A percentile compares a stretch with the other conserved stretches of the same genome.
Conservation (phyloP, 53 echinoderm and acorn worm species). For the Paelopatides confundens region DNA sequence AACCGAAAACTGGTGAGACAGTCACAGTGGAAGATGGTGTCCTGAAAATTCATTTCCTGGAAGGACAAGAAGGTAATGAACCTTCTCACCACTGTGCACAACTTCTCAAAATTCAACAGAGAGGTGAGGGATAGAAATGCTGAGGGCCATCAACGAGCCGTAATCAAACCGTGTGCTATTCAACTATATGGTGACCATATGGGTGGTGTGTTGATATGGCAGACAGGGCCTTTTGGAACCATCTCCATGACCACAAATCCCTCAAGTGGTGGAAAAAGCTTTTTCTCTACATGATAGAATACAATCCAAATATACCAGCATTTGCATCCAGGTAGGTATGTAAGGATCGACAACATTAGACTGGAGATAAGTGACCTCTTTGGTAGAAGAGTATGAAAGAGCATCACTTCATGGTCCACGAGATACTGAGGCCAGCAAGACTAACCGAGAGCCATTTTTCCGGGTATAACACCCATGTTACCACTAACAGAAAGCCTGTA, state of each 20-base stretch:
- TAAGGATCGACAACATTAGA: not conserved
- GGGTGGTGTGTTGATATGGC: no score
- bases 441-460: not conserved
- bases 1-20: not conserved
- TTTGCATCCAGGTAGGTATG: not conserved
- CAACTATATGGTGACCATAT: not conserved
- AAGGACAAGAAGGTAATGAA: no score
- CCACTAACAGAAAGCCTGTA: constrained; percentile 6
- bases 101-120: not conserved
- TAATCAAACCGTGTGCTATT: constrained; percentile 29
- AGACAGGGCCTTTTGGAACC: constrained; percentile 22
- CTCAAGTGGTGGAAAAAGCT: constrained; percentile 38
- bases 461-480: not conserved
- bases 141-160: not conserved
- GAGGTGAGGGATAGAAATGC: constrained; percentile 7
- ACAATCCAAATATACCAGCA: not conserved
- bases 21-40: not conserved
- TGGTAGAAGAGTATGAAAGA: not conserved
- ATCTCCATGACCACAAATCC: constrained; percentile 14
- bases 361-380: not conserved
- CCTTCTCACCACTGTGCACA: constrained; percentile 12
- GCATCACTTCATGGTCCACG: not conserved
- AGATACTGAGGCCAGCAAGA: not conserved
- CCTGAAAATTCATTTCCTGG: not conserved
- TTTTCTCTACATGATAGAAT: constrained; percentile 25